phyloP scores from a whole-genome alignment of 2,797 vertebrate species.

The Lycodopsis pacificus region DNA sequence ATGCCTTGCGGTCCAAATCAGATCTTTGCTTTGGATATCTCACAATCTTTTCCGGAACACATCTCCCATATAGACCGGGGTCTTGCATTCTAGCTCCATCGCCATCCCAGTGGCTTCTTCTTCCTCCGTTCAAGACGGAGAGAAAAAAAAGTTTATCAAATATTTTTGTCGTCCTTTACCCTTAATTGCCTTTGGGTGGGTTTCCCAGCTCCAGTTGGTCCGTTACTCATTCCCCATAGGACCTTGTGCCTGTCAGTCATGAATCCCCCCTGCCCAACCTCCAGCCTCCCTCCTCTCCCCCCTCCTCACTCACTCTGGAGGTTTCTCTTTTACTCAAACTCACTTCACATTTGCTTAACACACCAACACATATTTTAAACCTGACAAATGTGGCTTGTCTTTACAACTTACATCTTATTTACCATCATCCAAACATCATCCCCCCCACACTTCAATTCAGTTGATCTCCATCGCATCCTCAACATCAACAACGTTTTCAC shows the following conservation, averaged over 20 bases:
- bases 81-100: slow-evolving; percentile 53
- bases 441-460: not conserved
- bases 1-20: slow-evolving; percentile 34
- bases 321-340: slow-evolving; percentile 48
- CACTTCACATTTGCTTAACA: slow-evolving; percentile 34
- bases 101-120: slow-evolving; percentile 46
- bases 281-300: slow-evolving; percentile 33
- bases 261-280: slow-evolving; percentile 60
- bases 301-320: slow-evolving; percentile 32
- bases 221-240: slow-evolving; percentile 79
- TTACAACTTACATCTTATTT: not conserved
- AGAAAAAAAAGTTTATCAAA: slow-evolving; percentile 86
- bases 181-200: slow-evolving; percentile 89
- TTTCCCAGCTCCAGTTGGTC: slow-evolving; percentile 74
- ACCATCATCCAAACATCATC: not conserved
- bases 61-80: not conserved
- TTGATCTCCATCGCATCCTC: not conserved
- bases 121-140: slow-evolving; percentile 36
- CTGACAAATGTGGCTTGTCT: not conserved
- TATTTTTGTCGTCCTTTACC: slow-evolving; percentile 89
- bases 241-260: slow-evolving; percentile 75
- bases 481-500: not conserved
- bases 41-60: slow-evolving; percentile 17
- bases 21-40: slow-evolving; percentile 22
- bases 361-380: not conserved